These are phyloP conservation scores for Heliothis peltigera DNA, from an alignment of 2,888 invertebrate genomes.

Conservation along the genomic window DNA sequence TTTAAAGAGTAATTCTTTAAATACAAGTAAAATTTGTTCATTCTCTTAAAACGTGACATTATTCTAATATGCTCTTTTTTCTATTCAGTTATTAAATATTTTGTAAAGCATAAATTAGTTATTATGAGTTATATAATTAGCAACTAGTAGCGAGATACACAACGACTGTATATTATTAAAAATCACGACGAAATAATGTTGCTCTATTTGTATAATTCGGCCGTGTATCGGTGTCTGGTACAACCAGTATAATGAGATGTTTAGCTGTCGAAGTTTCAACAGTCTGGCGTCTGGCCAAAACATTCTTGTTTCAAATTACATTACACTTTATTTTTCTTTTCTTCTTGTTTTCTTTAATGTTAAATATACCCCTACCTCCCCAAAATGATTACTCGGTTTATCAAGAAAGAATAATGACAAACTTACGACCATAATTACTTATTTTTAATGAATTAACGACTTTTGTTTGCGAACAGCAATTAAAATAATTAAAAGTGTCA, in stretches of 20 bases:
- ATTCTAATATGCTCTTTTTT: no score
- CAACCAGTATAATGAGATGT: conserved; percentile 51
- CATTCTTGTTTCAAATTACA: conserved; percentile 38
- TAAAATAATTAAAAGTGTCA: conserved; percentile 90
- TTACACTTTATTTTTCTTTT: conserved; percentile 30
- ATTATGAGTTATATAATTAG: no score
- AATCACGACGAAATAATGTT: no score
- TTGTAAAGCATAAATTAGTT: no score
- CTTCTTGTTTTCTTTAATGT: conserved; percentile 2
- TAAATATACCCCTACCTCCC: conserved; percentile 21
- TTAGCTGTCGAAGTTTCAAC: conserved; percentile 51
- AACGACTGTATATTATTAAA: no score
- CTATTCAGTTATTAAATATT: no score
- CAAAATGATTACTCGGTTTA: conserved; percentile 49
- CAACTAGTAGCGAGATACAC: no score
- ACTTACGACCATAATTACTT: conserved; percentile 76
- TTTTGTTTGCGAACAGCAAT: conserved; percentile 85
- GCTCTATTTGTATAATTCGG: neutral
- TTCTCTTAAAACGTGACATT: no score
- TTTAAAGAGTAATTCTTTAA: no score
- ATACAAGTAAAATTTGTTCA: no score
- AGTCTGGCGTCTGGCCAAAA: conserved; percentile 59
- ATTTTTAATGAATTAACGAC: conserved; percentile 88
- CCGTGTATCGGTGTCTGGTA: conserved; percentile 26
- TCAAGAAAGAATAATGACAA: conserved; percentile 63